Base-by-base conservation (phyloP, 2,113 vertebrate genomes). In the Danionella cerebrum region DNA sequence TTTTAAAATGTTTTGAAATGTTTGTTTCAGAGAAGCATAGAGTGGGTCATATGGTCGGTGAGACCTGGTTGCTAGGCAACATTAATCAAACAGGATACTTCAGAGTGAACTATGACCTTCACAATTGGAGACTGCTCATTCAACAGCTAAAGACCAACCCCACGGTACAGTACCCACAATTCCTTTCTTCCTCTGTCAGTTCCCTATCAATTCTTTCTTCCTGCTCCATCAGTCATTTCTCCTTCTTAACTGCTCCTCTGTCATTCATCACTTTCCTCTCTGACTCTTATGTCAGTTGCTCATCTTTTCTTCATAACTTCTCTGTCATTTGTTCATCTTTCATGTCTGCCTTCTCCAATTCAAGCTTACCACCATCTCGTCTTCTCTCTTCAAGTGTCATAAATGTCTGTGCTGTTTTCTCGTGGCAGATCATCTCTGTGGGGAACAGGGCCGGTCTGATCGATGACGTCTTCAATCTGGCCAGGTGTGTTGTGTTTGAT, bases 71-170 rank as follows among this genome's bases (percentile, higher is more conserved):
- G 72, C 83, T 99, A 11, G 96, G 93, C 44, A 99, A 99, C 81
- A 91, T 99, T 80, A 96, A 98, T 82, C 96, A 99, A 85, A 97
- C 93, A 0, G 95, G 95, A 4, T 99, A 99, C 83, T 98, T 97
- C 70, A 88, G 96, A 68, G 94, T 99, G 82, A 99, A 99, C 88
- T 99, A 98, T 54, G 94, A 99, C 86, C 86, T 93, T 57, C 90
- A 89, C 73, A 99, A 99, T 79, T 99, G 96, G 96, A 94, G 85
- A 68, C 84, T 96, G 72, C 80, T 99, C 65, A 96, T 94, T 76
- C 91, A 91, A 71, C 95, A 99, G 51, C 89, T 99, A 53, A 93
- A 89, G 84, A 88, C 64, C 78, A 92, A 93, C 72, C 91, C 89
- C 38, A 86, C 91, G 78, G 96, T 98, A 88, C 65, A 79, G 65